These are phyloP conservation scores for Aldabrachelys gigantea DNA, from an alignment of 2,113 vertebrate species.

Conservation along the genomic window DNA sequence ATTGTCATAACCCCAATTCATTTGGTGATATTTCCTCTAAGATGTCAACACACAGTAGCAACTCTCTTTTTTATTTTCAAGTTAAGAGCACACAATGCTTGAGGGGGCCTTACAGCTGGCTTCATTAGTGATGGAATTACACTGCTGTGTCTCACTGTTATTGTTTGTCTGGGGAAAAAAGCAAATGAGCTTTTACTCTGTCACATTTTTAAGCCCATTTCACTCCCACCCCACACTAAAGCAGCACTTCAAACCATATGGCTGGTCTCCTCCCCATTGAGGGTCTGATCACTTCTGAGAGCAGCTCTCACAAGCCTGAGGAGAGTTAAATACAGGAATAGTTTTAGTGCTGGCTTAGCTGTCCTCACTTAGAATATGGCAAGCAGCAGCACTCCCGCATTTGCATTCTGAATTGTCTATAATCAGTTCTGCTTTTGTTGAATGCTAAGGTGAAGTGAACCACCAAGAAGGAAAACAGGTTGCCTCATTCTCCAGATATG, in stretches of 20 bases:
- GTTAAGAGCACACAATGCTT: accelerated
- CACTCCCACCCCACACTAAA: not conserved
- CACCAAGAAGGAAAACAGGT: not conserved
- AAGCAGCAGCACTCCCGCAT: not conserved
- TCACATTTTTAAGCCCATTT: not conserved
- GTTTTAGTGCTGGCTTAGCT: not conserved
- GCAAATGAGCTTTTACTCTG: not conserved
- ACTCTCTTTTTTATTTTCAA: not conserved
- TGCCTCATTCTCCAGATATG: not conserved
- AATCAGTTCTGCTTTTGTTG: not conserved
- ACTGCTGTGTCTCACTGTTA: accelerated
- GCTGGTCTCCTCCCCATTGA: not conserved
- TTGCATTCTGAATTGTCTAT: not conserved
- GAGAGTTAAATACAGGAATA: not conserved
- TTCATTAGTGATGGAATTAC: no score
- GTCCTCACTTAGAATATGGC: not conserved
- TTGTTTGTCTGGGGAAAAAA: not conserved
- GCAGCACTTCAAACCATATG: not conserved
- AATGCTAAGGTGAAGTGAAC: not conserved
- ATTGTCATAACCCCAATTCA: not conserved
- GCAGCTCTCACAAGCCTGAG: not conserved
- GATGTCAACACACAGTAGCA: not conserved
- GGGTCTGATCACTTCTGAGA: accelerated
- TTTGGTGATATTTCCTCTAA: not conserved
- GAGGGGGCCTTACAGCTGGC: not conserved